Evolutionary conservation across 2,888 invertebrate species (phyloP).

Genomic region (Caenorhabditis afra): DNA sequence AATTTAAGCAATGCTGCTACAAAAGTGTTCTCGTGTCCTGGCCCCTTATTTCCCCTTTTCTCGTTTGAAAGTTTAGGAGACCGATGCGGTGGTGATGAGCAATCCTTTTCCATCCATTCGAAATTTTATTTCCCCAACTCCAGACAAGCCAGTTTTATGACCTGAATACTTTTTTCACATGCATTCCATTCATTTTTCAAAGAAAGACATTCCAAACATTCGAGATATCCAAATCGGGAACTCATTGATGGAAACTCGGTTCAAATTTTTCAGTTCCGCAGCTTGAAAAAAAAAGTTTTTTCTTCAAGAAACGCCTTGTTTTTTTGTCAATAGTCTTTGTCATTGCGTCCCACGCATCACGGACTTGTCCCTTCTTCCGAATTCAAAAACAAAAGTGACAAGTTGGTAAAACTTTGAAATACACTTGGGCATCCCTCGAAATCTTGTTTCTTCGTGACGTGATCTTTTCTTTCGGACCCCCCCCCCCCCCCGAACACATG

Average conservation of each 20-base stretch:
- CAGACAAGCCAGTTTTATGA: no score
- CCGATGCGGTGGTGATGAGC: not conserved
- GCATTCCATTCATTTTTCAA: no score
- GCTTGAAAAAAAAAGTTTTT: not conserved
- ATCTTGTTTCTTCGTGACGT: constrained; percentile 26
- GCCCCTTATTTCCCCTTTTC: no score
- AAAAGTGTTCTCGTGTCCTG: no score
- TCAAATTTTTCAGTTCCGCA: not conserved
- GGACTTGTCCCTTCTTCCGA: constrained; percentile 12
- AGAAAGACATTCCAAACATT: no score
- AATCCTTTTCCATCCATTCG: constrained; percentile 10
- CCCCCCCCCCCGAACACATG: no score
- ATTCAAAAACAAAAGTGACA: constrained; percentile 56
- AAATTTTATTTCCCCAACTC: constrained; percentile 2
- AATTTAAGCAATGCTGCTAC: constrained; percentile 2
- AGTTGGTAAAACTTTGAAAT: constrained; percentile 46
- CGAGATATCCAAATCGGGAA: no score
- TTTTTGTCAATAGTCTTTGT: constrained; percentile 27
- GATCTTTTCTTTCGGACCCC: not conserved
- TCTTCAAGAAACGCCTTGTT: not conserved
- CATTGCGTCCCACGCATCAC: constrained; percentile 32
- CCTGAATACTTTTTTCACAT: no score
- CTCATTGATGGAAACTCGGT: no score
- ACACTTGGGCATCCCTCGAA: constrained; percentile 23
- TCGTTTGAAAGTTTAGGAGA: no score